phyloP scores from a whole-genome alignment of 2,888 invertebrate genomes.

The Matsumyia berberina region DNA sequence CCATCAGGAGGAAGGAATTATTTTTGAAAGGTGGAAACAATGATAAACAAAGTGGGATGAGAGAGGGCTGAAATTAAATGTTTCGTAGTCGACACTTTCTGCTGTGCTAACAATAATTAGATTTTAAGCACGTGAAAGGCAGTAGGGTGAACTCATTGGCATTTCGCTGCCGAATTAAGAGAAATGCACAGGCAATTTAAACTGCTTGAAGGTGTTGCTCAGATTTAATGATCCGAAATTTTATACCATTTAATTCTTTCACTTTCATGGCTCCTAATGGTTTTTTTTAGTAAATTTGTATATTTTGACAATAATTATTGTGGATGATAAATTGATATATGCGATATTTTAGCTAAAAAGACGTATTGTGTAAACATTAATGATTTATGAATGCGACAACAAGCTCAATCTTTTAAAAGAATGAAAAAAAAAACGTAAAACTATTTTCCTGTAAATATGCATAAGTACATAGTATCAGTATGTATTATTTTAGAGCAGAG shows the following conservation, averaged over 20 bases:
- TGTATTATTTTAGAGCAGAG: no score
- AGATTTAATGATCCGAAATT: conserved; percentile 45
- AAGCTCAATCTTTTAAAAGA: no score
- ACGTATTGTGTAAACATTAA: conserved; percentile 29
- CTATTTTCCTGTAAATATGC: no score
- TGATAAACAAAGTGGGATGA: conserved; percentile 8
- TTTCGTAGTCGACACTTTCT: conserved; percentile 46
- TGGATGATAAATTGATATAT: conserved; percentile 20
- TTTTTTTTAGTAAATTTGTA: no score
- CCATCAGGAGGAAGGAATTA: background rate
- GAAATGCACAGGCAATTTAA: conserved; percentile 40
- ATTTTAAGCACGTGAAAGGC: conserved; percentile 35
- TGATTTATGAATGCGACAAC: background rate
- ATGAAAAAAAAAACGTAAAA: no score
- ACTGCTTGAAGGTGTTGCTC: conserved; percentile 23
- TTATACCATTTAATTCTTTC: conserved; percentile 36
- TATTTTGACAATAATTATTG: conserved; percentile 31
- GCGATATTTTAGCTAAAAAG: background rate
- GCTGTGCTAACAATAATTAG: conserved; percentile 63
- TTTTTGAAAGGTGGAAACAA: background rate
- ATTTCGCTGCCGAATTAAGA: conserved; percentile 26
- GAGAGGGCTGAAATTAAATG: conserved; percentile 43
- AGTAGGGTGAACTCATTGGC: background rate
- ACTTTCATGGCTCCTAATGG: background rate
- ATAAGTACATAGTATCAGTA: no score